Percentiles rank a stretch among this genome's conserved stretches.
Conservation (phyloP, 2,888 invertebrate genomes). For the Suillia variegata region DNA sequence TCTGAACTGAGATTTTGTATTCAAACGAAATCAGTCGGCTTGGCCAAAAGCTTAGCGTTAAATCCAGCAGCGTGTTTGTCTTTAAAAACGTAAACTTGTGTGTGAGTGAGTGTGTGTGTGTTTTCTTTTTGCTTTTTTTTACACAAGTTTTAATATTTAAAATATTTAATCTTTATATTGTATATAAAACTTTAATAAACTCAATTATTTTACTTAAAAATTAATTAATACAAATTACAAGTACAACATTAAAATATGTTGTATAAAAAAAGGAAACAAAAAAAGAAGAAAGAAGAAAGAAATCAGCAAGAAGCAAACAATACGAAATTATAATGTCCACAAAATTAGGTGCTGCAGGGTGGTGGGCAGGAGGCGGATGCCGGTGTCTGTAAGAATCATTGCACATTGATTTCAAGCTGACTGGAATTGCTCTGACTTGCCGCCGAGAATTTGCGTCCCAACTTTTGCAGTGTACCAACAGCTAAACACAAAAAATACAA, state of each 20-base stretch:
- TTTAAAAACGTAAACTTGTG: no score
- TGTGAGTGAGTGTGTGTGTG: no score
- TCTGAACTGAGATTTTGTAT: no score
- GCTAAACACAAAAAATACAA: slow-evolving; percentile 56
- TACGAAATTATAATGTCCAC: not conserved
- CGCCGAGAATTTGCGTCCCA: slow-evolving; percentile 57
- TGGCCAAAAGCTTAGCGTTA: no score
- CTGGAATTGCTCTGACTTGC: slow-evolving; percentile 56
- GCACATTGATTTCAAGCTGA: slow-evolving; percentile 51
- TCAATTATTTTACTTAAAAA: not conserved
- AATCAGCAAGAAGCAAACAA: not conserved
- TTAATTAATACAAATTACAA: slow-evolving; percentile 1
- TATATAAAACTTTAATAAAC: slow-evolving; percentile 5
- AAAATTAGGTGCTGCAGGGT: not conserved
- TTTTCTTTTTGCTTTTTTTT: not conserved
- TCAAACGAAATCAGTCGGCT: no score
- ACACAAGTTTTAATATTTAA: not conserved
- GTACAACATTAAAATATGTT: not conserved
- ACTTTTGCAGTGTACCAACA: slow-evolving; percentile 66
- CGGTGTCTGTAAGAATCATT: slow-evolving; percentile 32
- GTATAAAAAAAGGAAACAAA: not conserved
- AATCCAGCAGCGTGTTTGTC: no score
- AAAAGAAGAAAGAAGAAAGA: not conserved
- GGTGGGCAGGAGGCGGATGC: no score
- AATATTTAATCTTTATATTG: no score